These are phyloP conservation scores for Lutjanus erythropterus DNA, from an alignment of 2,113 vertebrate genomes.

Conservation along the genomic window DNA sequence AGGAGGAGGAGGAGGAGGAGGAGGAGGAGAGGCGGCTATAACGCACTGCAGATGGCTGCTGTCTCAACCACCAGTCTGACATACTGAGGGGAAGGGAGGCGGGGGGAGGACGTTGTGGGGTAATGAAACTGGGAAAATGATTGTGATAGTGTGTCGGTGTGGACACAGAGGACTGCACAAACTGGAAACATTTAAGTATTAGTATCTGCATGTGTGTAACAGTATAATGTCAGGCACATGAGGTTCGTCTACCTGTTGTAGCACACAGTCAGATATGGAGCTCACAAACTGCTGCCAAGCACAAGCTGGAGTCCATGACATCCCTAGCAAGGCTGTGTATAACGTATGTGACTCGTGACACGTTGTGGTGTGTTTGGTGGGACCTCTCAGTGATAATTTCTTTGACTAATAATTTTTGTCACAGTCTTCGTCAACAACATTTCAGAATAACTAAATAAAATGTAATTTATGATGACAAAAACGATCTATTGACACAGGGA, in stretches of 20 bases:
- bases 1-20: no score
- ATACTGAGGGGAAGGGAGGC: conserved; percentile 55
- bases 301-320: conserved; percentile 7
- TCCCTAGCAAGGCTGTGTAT: conserved; percentile 3
- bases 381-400: no score
- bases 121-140: conserved; percentile 56
- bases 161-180: conserved; percentile 18
- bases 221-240: conserved; percentile 4
- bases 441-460: no score
- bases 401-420: no score
- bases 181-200: conserved; percentile 10
- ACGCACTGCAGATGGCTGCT: conserved; percentile 87
- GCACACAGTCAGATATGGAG: not conserved
- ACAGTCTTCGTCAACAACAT: no score
- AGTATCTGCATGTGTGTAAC: conserved; percentile 8
- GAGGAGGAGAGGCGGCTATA: conserved; percentile 72
- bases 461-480: no score
- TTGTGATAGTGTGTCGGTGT: conserved; percentile 9
- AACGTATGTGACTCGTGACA: conserved; percentile 4
- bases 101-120: conserved; percentile 46
- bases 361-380: not conserved
- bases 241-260: conserved; percentile 41
- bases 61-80: conserved; percentile 81
- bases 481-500: no score
- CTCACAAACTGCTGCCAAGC: conserved; percentile 7